phyloP scores from a whole-genome alignment of 2,888 invertebrate genomes.

The Deroplatys truncata region DNA sequence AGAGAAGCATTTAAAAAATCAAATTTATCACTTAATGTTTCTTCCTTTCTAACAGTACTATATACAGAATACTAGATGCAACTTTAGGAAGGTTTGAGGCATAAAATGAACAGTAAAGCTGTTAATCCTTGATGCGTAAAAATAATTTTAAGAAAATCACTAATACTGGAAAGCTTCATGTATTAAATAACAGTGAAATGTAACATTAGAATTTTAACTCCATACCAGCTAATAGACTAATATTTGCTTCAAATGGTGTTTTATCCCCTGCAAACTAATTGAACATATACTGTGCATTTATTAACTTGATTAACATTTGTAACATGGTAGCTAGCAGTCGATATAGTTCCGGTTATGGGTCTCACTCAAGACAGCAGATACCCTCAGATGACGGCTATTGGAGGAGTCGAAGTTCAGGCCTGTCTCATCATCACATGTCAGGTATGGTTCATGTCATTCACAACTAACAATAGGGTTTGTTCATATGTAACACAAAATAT shows the following conservation, averaged over 20 bases:
- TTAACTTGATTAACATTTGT: slow-evolving; percentile 9
- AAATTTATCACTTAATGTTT: no score
- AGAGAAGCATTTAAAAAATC: no score
- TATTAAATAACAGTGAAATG: not conserved
- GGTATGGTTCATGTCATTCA: not conserved
- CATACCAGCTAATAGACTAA: not conserved
- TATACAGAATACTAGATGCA: no score
- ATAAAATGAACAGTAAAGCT: no score
- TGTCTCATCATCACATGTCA: slow-evolving; percentile 11
- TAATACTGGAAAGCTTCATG: not conserved
- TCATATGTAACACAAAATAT: not conserved
- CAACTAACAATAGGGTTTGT: not conserved
- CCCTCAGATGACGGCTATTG: slow-evolving; percentile 20
- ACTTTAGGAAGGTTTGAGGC: no score
- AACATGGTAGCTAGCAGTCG: slow-evolving; percentile 20
- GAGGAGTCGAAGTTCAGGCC: slow-evolving; percentile 10
- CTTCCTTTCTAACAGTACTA: no score
- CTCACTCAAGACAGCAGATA: slow-evolving; percentile 10
- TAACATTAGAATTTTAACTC: not conserved
- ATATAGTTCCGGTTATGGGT: slow-evolving; percentile 12
- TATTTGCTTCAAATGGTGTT: not conserved
- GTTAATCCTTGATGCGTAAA: no score
- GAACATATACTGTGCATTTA: not conserved
- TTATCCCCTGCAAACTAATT: not conserved
- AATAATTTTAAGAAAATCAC: no score